These are phyloP conservation scores for Halcyon chelicuti DNA, from an alignment of 2,797 vertebrate genomes.

Conservation along the genomic window DNA sequence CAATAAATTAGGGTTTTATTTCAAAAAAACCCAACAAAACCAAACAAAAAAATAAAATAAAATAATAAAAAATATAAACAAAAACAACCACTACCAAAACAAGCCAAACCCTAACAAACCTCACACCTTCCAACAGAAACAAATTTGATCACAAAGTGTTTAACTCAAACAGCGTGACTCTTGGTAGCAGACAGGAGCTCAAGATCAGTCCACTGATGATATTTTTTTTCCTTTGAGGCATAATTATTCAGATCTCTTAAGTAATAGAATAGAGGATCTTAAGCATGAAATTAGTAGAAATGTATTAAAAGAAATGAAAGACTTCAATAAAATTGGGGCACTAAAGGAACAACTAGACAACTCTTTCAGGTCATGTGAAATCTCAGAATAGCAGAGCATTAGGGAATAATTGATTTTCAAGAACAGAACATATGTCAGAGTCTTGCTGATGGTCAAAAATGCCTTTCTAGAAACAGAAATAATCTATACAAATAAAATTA, in stretches of 20 bases:
- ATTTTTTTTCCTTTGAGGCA: background rate
- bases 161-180: background rate
- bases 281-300: background rate
- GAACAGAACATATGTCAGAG: background rate
- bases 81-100: too few species aligned
- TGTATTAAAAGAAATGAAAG: background rate
- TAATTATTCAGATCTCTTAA: background rate
- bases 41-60: too few species aligned
- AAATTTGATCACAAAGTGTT: background rate
- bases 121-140: background rate
- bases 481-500: background rate
- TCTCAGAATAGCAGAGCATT: background rate
- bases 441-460: background rate
- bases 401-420: background rate
- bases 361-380: background rate
- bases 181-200: background rate
- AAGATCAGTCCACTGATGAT: background rate
- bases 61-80: too few species aligned
- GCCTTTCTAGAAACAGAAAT: background rate
- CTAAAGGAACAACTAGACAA: background rate
- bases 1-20: background rate
- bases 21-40: too few species aligned
- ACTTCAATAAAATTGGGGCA: background rate
- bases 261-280: background rate
- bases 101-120: background rate